These are phyloP conservation scores for Trachemys scripta DNA, from an alignment of 2,113 vertebrate genomes.

Conservation along the genomic window DNA sequence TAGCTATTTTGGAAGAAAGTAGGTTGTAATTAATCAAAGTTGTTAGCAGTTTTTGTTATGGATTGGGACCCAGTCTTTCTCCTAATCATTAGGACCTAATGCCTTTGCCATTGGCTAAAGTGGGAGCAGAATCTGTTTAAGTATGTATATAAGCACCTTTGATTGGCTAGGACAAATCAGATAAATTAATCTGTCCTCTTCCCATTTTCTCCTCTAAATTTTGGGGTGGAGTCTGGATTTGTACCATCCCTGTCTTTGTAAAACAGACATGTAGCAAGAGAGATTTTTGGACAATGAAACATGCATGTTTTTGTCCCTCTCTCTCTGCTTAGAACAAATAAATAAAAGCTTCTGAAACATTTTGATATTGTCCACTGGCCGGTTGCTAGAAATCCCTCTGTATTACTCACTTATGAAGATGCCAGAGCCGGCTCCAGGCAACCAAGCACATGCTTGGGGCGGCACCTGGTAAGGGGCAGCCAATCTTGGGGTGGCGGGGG, in stretches of 20 bases:
- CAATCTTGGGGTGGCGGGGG: no score
- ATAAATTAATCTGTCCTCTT: neutral
- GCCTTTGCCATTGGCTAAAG: neutral
- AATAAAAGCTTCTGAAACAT: neutral
- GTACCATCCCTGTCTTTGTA: neutral
- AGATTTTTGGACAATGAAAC: no score
- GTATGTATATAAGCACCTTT: neutral
- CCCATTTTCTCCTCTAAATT: neutral
- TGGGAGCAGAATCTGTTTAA: neutral
- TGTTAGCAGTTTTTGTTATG: neutral
- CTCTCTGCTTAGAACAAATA: no score
- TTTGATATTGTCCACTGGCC: neutral
- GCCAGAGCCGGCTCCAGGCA: no score
- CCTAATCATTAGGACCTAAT: no score
- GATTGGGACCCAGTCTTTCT: neutral
- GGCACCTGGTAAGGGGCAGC: no score
- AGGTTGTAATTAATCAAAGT: neutral
- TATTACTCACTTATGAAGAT: neutral
- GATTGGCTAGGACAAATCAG: neutral
- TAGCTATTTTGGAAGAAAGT: neutral
- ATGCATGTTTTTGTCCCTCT: no score
- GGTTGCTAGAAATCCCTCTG: neutral
- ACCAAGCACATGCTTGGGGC: no score
- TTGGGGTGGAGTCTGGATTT: neutral
- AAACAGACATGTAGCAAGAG: neutral